Conservation (phyloP, 2,888 invertebrate species). For the Conus canariensis region DNA sequence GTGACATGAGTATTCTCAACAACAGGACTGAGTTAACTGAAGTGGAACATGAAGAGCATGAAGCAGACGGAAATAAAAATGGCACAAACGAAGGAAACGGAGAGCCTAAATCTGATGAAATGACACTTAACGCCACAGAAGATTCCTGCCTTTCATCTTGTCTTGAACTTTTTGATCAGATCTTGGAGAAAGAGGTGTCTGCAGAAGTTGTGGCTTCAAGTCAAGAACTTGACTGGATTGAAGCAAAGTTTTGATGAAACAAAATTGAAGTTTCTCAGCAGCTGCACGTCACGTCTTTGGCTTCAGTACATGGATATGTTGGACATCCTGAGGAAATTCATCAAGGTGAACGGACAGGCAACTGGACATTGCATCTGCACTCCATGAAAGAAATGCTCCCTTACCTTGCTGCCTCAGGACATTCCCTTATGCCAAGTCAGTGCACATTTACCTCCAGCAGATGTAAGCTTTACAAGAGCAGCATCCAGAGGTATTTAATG, state of each 20-base stretch:
- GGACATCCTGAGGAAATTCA: background rate
- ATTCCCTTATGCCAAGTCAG: slow-evolving; percentile 3
- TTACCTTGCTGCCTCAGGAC: background rate
- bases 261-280: background rate
- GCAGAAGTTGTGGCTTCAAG: background rate
- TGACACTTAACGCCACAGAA: too few species aligned
- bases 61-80: background rate
- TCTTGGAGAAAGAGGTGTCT: background rate
- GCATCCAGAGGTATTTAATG: background rate
- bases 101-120: too few species aligned
- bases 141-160: slow-evolving; percentile 14
- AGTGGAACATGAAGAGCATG: slow-evolving; percentile 50
- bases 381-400: background rate
- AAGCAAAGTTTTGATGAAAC: background rate
- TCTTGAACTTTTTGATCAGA: background rate
- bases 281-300: background rate
- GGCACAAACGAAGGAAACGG: too few species aligned
- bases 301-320: slow-evolving; percentile 1
- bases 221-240: background rate
- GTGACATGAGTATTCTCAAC: slow-evolving; percentile 25
- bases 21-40: slow-evolving; percentile 44
- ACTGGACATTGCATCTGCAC: background rate
- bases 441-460: background rate
- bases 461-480: background rate
- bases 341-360: slow-evolving; percentile 9